A percentile compares a stretch with the other conserved stretches of the same genome.
phyloP scores from a whole-genome alignment of 2,888 invertebrate species.

The Fabriciana adippe region DNA sequence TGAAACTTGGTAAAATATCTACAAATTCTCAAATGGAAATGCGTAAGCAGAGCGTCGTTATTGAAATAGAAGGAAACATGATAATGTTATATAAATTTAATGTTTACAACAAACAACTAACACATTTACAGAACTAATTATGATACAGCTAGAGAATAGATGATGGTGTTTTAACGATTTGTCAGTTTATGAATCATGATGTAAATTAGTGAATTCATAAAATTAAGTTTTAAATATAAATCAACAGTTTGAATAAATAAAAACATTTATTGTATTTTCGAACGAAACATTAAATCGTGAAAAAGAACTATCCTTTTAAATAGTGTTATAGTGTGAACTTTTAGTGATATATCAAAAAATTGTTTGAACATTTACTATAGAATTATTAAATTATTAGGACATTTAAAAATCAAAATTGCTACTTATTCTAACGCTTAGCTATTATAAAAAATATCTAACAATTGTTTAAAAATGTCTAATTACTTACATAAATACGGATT shows the following conservation, averaged over 20 bases:
- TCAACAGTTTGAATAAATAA: background rate
- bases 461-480: slow-evolving; percentile 1
- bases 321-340: background rate
- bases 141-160: slow-evolving; percentile 9
- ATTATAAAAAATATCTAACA: slow-evolving; percentile 18
- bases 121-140: slow-evolving; percentile 16
- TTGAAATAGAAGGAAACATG: slow-evolving; percentile 18
- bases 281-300: background rate
- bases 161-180: slow-evolving; percentile 1
- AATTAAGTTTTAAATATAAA: too few species aligned
- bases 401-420: slow-evolving; percentile 11
- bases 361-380: too few species aligned
- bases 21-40: background rate
- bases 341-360: background rate
- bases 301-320: background rate
- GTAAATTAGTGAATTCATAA: background rate
- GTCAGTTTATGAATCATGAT: background rate
- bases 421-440: slow-evolving; percentile 13
- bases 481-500: background rate
- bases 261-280: background rate
- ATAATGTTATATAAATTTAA: slow-evolving; percentile 21
- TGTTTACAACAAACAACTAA: slow-evolving; percentile 5
- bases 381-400: too few species aligned
- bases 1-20: background rate
- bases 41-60: background rate